These are phyloP conservation scores for Aphrophora alni DNA, from an alignment of 2,888 invertebrate genomes.

Conservation along the genomic window DNA sequence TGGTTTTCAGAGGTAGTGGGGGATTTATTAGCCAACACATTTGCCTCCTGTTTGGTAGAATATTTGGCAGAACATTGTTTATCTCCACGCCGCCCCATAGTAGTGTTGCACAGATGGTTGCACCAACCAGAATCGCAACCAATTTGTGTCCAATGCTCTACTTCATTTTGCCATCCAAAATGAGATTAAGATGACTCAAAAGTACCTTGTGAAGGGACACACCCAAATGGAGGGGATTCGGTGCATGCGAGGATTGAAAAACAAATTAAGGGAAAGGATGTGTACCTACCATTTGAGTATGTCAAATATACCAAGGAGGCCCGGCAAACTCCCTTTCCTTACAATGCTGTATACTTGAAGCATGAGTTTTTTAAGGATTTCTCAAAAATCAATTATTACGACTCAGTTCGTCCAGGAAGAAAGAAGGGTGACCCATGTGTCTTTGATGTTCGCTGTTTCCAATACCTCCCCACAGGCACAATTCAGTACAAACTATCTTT, in stretches of 20 bases:
- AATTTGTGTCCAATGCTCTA: conserved; percentile 51
- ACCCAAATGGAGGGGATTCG: conserved; percentile 52
- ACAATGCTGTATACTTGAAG: conserved; percentile 31
- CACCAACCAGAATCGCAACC: no score
- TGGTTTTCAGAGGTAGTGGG: conserved; percentile 27
- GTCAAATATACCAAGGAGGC: conserved; percentile 37
- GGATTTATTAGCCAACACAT: conserved; percentile 16
- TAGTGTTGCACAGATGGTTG: no score
- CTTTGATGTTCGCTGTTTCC: conserved; percentile 21
- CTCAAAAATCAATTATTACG: conserved; percentile 16
- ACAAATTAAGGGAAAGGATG: conserved; percentile 33
- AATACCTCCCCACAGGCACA: conserved; percentile 37
- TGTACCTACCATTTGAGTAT: conserved; percentile 40
- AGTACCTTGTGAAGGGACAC: conserved; percentile 52
- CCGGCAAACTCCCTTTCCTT: conserved; percentile 38
- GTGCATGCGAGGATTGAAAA: conserved; percentile 51
- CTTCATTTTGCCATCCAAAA: conserved; percentile 45
- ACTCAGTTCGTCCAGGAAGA: conserved; percentile 34
- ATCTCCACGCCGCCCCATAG: conserved; percentile 20
- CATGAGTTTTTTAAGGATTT: conserved; percentile 41
- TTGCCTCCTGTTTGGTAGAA: conserved; percentile 23
- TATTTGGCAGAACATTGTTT: conserved; percentile 21
- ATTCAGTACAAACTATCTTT: conserved; percentile 17
- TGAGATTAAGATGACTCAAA: conserved; percentile 50
- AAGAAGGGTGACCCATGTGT: no score